These are phyloP conservation scores for mouse (Mus musculus) DNA, from an alignment of 2,113 vertebrate genomes.

Conservation along the genomic window GRCm39 chr14:9924501-9925000, in stretches of 20 bases:
- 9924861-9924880: not conserved
- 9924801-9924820: not conserved
- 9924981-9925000: not conserved
- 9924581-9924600: not conserved
- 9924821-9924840: not conserved
- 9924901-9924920: not conserved
- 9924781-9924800: not conserved
- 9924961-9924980: not conserved
- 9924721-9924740: not conserved
- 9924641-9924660: not conserved
- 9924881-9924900: not conserved
- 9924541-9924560: not conserved
- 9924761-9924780: fast-evolving
- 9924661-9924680: not conserved
- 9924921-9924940: not conserved
- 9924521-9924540: not conserved
- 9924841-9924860: not conserved
- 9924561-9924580: not conserved
- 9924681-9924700: not conserved
- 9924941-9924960: not conserved
- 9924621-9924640: not conserved
- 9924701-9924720: not conserved
- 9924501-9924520: not conserved
- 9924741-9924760: too few relatives aligned
- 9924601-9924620: not conserved